Evolutionary conservation across 2,797 vertebrate species (phyloP), one percentile per base, ranked within the genome.

Genomic region (Hydrolagus colliei): DNA sequence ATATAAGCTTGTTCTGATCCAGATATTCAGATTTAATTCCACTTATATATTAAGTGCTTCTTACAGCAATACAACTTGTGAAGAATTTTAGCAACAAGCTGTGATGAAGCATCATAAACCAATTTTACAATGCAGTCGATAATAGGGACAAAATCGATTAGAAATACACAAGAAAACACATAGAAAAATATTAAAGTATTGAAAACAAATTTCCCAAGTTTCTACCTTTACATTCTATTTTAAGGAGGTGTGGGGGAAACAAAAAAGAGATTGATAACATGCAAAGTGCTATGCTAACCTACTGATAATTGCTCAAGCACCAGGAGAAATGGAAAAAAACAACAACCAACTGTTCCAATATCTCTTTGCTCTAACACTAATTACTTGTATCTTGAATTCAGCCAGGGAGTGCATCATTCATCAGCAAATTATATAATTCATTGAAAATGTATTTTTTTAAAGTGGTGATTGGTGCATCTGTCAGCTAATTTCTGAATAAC

Each of bases 11-110:
- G 2, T 2, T n/a, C 20, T 61, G 75, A 62, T 18, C 52, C 52
- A 61, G 52, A 77, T 77, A 77, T 61, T 77, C n/a, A 11, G 41
- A 77, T 61, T 75, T 76, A 76, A 76, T n/a, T 77, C 41, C 61
- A 9, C 18, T 77, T 22, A 61, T 22, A 9, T 11, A 61, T 77
- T 77, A 20, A 59, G 18, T 16, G 41, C 35, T 18, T 76, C 41
- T 32, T 76, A 76, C 6, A 6, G 2, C 7, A 20, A 20, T 52
- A 9, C 74, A 76, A 76, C 52, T 76, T 59, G 20, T 35, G 32
- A 35, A 18, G 59, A n/a, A 10, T n/a, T 74, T 10, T 35, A 73
- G 14, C 73, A 13, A 73, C n/a, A 35, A 73, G 73, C 14, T 18
- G 52, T 10, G 74, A 59, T 76, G 13, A 76, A 16, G 20, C 74